These are phyloP conservation scores for Osmerus mordax DNA, from an alignment of 2,113 vertebrate genomes.

Conservation along the genomic window DNA sequence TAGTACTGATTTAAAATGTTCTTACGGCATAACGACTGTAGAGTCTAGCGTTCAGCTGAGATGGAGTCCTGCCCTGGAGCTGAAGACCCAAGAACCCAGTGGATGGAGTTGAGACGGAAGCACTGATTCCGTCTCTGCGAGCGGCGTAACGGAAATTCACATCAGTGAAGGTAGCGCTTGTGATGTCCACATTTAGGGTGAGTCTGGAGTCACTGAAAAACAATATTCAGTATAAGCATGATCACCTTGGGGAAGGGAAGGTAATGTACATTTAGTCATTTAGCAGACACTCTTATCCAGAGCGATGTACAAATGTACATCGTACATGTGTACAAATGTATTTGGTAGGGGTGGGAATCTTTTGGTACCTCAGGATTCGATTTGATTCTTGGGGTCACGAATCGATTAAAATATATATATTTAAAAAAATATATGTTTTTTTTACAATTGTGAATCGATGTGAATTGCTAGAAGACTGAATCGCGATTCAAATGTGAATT, in stretches of 20 bases:
- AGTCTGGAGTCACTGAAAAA: conserved; percentile 62
- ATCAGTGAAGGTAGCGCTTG: conserved; percentile 79
- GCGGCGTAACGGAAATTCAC: conserved; percentile 61
- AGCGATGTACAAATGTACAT: no score
- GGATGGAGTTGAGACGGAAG: conserved; percentile 72
- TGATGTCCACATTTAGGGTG: conserved; percentile 73
- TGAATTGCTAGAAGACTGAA: no score
- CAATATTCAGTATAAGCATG: conserved; percentile 17
- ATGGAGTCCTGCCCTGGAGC: conserved; percentile 35
- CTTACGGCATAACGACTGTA: conserved; percentile 78
- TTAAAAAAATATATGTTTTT: not conserved
- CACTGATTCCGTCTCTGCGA: conserved; percentile 43
- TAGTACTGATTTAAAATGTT: conserved; percentile 15
- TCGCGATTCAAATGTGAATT: no score
- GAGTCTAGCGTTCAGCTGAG: conserved; percentile 64
- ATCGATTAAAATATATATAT: not conserved
- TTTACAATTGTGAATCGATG: no score
- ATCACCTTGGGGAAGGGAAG: not conserved
- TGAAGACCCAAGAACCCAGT: conserved; percentile 74
- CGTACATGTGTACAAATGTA: no score
- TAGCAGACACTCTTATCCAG: no score
- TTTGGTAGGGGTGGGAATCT: no score
- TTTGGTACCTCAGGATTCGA: no score
- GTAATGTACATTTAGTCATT: no score
- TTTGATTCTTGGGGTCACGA: no score